Base-by-base conservation (phyloP, 2,797 vertebrate species). In the Salarias fasciatus region DNA sequence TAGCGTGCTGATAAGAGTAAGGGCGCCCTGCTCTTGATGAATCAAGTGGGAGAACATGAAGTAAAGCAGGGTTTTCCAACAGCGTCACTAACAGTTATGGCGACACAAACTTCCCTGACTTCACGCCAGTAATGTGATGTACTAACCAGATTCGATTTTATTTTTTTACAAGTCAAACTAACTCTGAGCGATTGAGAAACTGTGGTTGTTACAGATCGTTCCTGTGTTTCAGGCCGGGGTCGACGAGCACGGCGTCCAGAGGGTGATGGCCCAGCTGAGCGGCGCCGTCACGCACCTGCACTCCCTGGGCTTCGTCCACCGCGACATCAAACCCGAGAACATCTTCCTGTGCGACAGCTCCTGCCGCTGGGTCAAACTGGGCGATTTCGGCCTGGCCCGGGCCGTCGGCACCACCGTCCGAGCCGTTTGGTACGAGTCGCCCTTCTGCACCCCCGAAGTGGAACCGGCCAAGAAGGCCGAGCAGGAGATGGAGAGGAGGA, bases 321-420 rank as follows among this genome's bases (percentile, higher is more conserved):
- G 97, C 0, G 97, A 99, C 58, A 94, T 99, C 77, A 99, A 99
- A 84, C 97, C 97, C 0, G 97, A 99, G 86, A 99, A 99, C 0
- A 94, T 99, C 63, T 94, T 99, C 68, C 91, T 99, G 33, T 97
- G 96, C 0, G 94, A 95, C 0, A 89, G 88, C 0, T 55, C 80
- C 47, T 98, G 96, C 52, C 92, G 85, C 11, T 93, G 88, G 75
- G 89, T 99, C 86, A 98, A 99, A 72, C 94, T 99, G 70, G 92
- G 96, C 0, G 97, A 99, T 88, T 99, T 99, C 0, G 97, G 97
- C 38, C 92, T 98, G 24, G 91, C 95, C 3, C 83, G 93, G 5
- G 76, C 89, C 53, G 59, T 78, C 2, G 89, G 91, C 15, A 63
- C 88, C 37, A 56, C 64, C 0, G 88, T 93, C 1, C 84, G 86